Percentiles rank a stretch among this genome's conserved stretches.
phyloP scores from a whole-genome alignment of 2,113 vertebrate genomes.

The Protobothrops mucrosquamatus region DNA sequence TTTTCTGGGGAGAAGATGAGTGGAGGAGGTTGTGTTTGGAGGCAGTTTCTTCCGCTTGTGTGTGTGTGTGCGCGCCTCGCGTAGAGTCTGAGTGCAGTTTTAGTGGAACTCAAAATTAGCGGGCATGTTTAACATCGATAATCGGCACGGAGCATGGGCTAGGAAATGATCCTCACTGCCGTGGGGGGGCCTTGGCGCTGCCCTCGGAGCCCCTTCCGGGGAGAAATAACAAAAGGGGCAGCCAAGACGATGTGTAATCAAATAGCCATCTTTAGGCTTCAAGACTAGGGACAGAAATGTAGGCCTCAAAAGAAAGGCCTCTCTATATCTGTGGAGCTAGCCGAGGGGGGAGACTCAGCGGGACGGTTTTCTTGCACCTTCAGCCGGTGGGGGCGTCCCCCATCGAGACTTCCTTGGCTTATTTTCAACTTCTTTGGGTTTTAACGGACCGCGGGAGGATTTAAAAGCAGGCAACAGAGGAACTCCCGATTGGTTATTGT shows the following conservation, averaged over 20 bases:
- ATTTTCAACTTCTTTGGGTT: slow-evolving; percentile 76
- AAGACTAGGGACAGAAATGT: slow-evolving; percentile 85
- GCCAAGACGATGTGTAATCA: slow-evolving; percentile 78
- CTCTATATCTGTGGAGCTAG: slow-evolving; percentile 59
- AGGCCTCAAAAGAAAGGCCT: slow-evolving; percentile 93
- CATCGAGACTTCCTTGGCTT: slow-evolving; percentile 58
- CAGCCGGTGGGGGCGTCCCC: slow-evolving; percentile 58
- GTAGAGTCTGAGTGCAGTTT: slow-evolving; percentile 79
- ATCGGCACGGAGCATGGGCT: slow-evolving; percentile 80
- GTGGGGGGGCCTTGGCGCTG: slow-evolving; percentile 66
- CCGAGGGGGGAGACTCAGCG: slow-evolving; percentile 54
- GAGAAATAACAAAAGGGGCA: slow-evolving; percentile 79
- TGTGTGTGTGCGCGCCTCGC: slow-evolving; percentile 31
- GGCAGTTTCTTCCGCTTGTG: slow-evolving; percentile 52
- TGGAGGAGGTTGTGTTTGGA: slow-evolving; percentile 12
- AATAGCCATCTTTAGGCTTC: slow-evolving; percentile 91
- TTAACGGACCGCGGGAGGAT: slow-evolving; percentile 75
- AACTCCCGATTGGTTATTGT: slow-evolving; percentile 81
- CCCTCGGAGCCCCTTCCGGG: slow-evolving; percentile 65
- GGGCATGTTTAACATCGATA: slow-evolving; percentile 93
- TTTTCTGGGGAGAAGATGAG: slow-evolving; percentile 9
- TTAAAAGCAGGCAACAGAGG: slow-evolving; percentile 79
- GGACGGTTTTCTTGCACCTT: slow-evolving; percentile 56
- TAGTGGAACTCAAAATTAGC: slow-evolving; percentile 95
- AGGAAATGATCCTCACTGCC: slow-evolving; percentile 74